These are phyloP conservation scores for Ctenodactylus gundi DNA, from an alignment of 2,113 vertebrate species.

Conservation along the genomic window DNA sequence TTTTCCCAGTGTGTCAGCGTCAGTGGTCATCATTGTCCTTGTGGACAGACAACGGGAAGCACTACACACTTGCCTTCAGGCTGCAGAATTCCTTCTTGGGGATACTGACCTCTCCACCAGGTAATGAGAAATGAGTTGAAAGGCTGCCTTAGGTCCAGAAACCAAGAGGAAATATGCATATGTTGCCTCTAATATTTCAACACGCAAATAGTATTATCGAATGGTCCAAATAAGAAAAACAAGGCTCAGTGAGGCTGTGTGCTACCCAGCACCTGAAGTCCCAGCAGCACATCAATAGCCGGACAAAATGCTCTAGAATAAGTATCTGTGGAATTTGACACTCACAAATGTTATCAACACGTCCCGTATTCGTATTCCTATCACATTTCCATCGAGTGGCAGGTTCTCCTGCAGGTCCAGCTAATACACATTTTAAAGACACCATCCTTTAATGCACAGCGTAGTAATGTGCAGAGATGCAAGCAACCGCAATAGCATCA, in stretches of 20 bases:
- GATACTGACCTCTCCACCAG: not conserved
- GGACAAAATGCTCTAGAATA: not conserved
- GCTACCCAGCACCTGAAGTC: not conserved
- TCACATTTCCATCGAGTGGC: not conserved
- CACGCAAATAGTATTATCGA: not conserved
- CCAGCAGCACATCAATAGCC: not conserved
- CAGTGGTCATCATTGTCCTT: not conserved
- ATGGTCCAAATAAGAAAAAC: not conserved
- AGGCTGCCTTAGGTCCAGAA: not conserved
- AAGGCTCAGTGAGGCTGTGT: not conserved
- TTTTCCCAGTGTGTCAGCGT: not conserved
- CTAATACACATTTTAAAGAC: not conserved
- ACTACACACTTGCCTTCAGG: not conserved
- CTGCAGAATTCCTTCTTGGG: not conserved
- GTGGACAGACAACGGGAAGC: not conserved
- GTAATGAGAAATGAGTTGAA: not conserved
- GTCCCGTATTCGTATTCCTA: not conserved
- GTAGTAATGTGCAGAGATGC: not conserved
- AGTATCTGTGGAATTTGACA: not conserved
- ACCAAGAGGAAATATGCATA: not conserved
- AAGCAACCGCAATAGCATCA: not conserved
- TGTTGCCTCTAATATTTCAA: not conserved
- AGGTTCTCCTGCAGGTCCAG: not conserved
- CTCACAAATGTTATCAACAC: not conserved
- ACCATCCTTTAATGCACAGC: too few relatives aligned